phyloP scores from a whole-genome alignment of 2,113 vertebrate species.

The Cebus imitator region DNA sequence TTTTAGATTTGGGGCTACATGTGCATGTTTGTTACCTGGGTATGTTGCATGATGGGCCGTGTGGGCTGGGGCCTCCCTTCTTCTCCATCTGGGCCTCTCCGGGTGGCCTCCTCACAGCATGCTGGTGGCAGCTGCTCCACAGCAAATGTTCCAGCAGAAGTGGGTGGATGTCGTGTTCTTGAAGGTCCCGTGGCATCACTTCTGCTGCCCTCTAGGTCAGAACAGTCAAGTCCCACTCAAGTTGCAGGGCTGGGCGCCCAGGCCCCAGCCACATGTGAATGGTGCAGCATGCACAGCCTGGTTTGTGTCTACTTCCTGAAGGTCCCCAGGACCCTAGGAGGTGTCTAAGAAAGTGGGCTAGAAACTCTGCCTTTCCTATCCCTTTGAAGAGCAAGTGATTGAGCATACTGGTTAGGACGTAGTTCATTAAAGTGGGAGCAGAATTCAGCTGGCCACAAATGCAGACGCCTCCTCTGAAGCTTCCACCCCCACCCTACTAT shows the following conservation, averaged over 20 bases:
- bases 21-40: too few relatives aligned
- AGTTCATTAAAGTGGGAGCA: background rate
- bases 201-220: background rate
- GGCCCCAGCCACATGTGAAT: background rate
- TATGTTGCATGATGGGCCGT: background rate
- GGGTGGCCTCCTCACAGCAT: background rate
- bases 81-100: background rate
- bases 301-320: background rate
- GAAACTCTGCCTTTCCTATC: background rate
- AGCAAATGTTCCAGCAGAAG: background rate
- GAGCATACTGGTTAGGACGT: background rate
- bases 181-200: background rate
- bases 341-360: background rate
- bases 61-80: background rate
- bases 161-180: background rate
- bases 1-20: too few relatives aligned
- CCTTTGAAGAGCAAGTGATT: background rate
- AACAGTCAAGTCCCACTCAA: background rate
- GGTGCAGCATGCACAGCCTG: background rate
- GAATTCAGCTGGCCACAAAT: background rate
- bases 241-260: background rate
- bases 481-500: background rate
- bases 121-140: background rate
- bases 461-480: background rate
- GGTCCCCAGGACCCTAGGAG: background rate